Base-by-base conservation (phyloP, 2,888 invertebrate genomes). In the Ophraella communa region DNA sequence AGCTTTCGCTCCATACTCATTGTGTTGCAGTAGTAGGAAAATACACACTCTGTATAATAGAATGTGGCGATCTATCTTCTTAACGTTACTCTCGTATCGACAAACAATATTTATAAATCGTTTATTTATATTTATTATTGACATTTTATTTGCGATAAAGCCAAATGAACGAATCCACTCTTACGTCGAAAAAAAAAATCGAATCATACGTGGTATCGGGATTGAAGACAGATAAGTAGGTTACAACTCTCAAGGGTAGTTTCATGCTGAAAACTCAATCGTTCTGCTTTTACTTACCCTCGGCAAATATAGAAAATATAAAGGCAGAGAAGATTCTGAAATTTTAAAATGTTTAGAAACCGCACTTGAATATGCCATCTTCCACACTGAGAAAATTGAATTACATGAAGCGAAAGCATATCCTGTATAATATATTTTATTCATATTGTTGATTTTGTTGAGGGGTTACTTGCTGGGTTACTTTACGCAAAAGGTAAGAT, bases 221-320 rank as follows among this genome's bases (percentile, higher is more conserved):
- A 66, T 68, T 66, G 68, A 66, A 62, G 68, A 68, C 70, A 73
- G 74, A 75, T 75, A 76, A 76, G 74, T 75, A 73, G 74, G 74
- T 75, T 75, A 75, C 71, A 66, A 70, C 57, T 74, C 74, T 71
- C 74, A 20, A 53, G 73, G 71, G 75, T 65, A 63, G 66, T 69
- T 67, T 69, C 72, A 69, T 74, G 69, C 71, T 69, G 68, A 70
- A 72, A 73, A 73, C 70, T 68, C 71, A 68, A 75, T 73, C 73
- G 75, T 73, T 74, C 73, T 74, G 72, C 74, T 74, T 74, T 75
- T 72, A 74, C 75, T 74, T 73, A 74, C 74, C 71, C 73, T 73
- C 73, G 66, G 73, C 73, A 76, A 73, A 77, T 75, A 77, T 73
- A 71, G 74, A 71, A 75, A 73, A 73, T 72, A 73, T 71, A 39